phyloP scores from a whole-genome alignment of 2,113 vertebrate genomes.

The Kryptolebias marmoratus region DNA sequence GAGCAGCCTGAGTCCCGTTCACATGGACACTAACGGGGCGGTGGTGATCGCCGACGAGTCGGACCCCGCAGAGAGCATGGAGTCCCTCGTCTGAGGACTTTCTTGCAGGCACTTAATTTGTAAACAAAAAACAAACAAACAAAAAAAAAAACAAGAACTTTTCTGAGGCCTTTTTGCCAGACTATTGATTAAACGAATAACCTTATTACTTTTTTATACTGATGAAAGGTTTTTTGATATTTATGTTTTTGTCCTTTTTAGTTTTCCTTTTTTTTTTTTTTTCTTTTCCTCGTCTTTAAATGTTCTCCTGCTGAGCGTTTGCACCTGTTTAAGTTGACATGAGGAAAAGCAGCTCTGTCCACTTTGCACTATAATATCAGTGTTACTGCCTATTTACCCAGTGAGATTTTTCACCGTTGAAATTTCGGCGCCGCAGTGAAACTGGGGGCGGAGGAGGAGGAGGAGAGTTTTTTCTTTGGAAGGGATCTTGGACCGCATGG shows the following conservation, averaged over 20 bases:
- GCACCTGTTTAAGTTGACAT: conserved; percentile 93
- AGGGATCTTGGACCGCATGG: conserved; percentile 37
- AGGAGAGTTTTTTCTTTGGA: not conserved
- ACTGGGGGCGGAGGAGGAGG: not conserved
- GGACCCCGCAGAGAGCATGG: conserved; percentile 99
- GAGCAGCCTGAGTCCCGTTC: conserved; percentile 86
- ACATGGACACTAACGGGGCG: conserved; percentile 91
- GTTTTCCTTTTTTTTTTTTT: not conserved
- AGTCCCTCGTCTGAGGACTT: conserved; percentile 93
- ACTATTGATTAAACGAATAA: conserved; percentile 98
- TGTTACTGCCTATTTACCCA: conserved; percentile 95
- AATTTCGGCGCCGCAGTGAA: conserved; percentile 73
- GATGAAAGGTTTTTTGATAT: conserved; percentile 97
- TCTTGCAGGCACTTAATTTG: conserved; percentile 70
- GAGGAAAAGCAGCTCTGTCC: conserved; percentile 89
- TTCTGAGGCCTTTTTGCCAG: conserved; percentile 99
- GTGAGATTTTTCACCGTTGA: conserved; percentile 73
- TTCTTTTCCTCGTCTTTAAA: conserved; percentile 85
- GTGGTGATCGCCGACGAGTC: conserved; percentile 89
- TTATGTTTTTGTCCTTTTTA: conserved; percentile 95
- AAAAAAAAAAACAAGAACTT: conserved; percentile 70
- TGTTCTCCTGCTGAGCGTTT: conserved; percentile 99
- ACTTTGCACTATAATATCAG: conserved; percentile 99
- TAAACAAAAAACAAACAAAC: conserved; percentile 44
- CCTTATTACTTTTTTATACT: conserved; percentile 98